Base-by-base conservation (phyloP, 2,888 invertebrate species). In the Drosophila algonquin region DNA sequence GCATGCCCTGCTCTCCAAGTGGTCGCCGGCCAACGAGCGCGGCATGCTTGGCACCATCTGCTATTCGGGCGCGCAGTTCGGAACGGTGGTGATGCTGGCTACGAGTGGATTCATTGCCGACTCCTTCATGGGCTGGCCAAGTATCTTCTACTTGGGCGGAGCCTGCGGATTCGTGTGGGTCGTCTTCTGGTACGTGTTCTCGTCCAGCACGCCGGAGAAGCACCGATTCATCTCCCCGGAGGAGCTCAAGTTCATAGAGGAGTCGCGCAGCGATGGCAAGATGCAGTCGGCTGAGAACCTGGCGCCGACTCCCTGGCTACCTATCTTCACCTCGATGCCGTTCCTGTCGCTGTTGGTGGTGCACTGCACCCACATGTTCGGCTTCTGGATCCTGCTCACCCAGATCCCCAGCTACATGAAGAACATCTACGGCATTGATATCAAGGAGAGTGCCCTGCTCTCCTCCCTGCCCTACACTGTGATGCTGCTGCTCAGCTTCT, bases 391-490 rank as follows among this genome's bases (percentile, higher is more conserved):
- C 24, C 92, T 97, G 32, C 93, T 97, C 1, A 96, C 96, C 0
- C 95, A 97, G 91, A 95, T 96, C 88, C 97, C 97, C 0, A 94
- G 94, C 0, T 97, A 96, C 90, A 95, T 97, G 94, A 94, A 94
- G 75, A 93, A 94, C 63, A 95, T 96, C n/a, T 93, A 97, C 10
- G 92, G 93, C 44, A 95, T 95, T 72, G 93, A 96, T 70, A 95
- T 97, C 27, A 94, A 95, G 91, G 92, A 94, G 93, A 96, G 95
- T 79, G 95, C 95, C 12, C 83, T 95, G 8, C 90, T 95, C 0
- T 95, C 96, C 0, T 94, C 95, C 0, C 90, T 96, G 40, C 96
- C 96, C 0, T 97, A 97, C 89, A 91, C 96, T 10, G 93, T 94
- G 0, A 95, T 96, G 93, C 96, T 95, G 93, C 61, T 95, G 12